Base-by-base conservation (phyloP, 2,888 invertebrate genomes). In the Heteromyza rotundicornis region DNA sequence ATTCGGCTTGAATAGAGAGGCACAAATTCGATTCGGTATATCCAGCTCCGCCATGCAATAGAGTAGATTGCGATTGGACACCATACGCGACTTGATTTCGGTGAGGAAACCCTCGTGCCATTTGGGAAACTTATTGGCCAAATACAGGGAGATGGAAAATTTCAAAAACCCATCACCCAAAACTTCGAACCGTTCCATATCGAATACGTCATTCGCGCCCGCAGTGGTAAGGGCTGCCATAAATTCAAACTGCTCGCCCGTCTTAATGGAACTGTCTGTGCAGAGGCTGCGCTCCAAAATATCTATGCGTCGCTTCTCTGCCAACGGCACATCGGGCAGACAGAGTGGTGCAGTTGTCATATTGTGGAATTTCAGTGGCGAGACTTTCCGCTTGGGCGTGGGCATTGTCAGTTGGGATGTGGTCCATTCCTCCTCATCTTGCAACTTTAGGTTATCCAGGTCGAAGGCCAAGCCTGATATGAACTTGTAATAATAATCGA, bases 131-230 rank as follows among this genome's bases (percentile, higher is more conserved):
- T 84, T 83, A 64, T 87, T 85, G 71, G 87, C 89, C 23, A 94
- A 84, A 78, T 87, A 91, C 0, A 92, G 82, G 0, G 94, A 90
- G 7, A 86, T 84, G 23, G 89, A 87, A 68, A 90, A 89, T 81
- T 96, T 96, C 2, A 96, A 83, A 72, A 91, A 91, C 0, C 93
- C 90, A 84, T 96, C 95, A 0, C 95, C 96, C 36, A 96, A 86
- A 0, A 92, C 89, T 82, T 96, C 95, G 35, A 92, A 83, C 3
- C 94, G 85, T 80, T 96, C 95, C 76, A 92, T 84, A 77, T 92
- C 89, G 58, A 93, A 89, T 44, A 88, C 86, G 77, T 95, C 95
- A 60, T 87, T 86, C 0, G 90, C 86, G 65, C 86, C 85, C 12
- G 89, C 86, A 44, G 89, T 84, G 0, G 92, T 92, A 12, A 94